Percentiles rank a stretch among this genome's conserved stretches.
phyloP scores from a whole-genome alignment of 1,140 invertebrate genomes.

The Brachionus manjavacas region DNA sequence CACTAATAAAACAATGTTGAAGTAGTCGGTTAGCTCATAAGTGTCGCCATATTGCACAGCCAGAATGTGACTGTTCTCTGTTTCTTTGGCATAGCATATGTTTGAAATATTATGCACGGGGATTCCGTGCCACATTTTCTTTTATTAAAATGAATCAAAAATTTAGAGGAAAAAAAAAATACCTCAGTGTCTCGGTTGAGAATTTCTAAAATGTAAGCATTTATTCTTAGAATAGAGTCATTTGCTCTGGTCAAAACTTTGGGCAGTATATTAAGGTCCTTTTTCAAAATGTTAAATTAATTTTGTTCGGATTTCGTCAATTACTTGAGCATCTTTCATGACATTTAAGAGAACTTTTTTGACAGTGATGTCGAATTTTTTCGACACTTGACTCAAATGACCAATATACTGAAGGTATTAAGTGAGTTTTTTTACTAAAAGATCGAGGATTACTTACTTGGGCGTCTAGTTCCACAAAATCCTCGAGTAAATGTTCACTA shows the following conservation, averaged over 20 bases:
- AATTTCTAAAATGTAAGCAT: slow-evolving; percentile 16
- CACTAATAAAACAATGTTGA: neutral
- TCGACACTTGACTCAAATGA: neutral
- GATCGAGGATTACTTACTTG: neutral
- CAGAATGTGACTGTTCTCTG: neutral
- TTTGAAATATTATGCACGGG: slow-evolving; percentile 31
- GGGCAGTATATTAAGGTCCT: neutral
- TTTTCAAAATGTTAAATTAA: neutral
- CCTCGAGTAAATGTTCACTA: slow-evolving; percentile 5
- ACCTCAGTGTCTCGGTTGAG: neutral
- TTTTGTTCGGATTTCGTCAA: neutral
- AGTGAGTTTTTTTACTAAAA: neutral
- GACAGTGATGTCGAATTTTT: slow-evolving; percentile 10
- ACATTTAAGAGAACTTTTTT: slow-evolving; percentile 4
- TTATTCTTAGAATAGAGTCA: neutral
- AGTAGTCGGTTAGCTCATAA: neutral
- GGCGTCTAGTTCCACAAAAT: slow-evolving; percentile 17
- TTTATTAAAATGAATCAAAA: neutral
- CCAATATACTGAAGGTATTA: neutral
- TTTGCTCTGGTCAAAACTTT: slow-evolving; percentile 13
- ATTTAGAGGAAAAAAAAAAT: neutral
- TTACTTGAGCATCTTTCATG: slow-evolving; percentile 25
- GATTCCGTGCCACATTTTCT: slow-evolving; percentile 9
- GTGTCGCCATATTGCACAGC: slow-evolving; percentile 12
- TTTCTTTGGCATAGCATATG: slow-evolving; percentile 28